Conservation (phyloP, 2,113 vertebrate genomes). For the Crotalus viridis region DNA sequence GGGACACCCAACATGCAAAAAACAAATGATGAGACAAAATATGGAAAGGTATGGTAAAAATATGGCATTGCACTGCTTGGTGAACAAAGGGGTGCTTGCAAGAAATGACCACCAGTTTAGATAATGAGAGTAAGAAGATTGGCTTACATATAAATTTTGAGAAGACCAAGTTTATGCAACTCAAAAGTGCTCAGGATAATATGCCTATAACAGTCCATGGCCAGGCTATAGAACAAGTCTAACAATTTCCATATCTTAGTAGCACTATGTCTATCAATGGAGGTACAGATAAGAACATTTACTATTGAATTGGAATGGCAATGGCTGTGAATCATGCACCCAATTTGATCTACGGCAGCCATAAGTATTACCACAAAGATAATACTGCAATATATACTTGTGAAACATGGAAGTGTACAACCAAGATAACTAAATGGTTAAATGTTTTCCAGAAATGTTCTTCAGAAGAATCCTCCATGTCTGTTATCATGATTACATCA, state of each 20-base stretch:
- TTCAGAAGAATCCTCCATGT: not conserved
- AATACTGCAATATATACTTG: not conserved
- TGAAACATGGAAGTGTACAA: not conserved
- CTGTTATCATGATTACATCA: not conserved
- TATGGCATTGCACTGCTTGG: not conserved
- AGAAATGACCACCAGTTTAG: not conserved
- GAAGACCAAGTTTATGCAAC: not conserved
- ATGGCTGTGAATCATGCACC: not conserved
- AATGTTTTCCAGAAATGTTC: not conserved
- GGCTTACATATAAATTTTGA: not conserved
- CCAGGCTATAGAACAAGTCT: not conserved
- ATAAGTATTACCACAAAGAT: not conserved
- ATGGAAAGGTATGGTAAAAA: not conserved
- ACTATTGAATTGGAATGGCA: not conserved
- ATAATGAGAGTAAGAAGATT: not conserved
- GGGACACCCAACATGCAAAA: not conserved
- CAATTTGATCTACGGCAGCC: not conserved
- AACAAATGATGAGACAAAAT: not conserved
- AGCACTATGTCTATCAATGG: not conserved
- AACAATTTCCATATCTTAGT: not conserved
- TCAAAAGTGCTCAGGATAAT: not conserved
- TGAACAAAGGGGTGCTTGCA: not conserved
- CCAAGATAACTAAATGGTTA: not conserved
- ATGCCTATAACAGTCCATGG: not conserved
- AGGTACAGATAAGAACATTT: not conserved